Evolutionary conservation across 2,888 invertebrate species (phyloP).

Genomic region (Incurvaria masculella): DNA sequence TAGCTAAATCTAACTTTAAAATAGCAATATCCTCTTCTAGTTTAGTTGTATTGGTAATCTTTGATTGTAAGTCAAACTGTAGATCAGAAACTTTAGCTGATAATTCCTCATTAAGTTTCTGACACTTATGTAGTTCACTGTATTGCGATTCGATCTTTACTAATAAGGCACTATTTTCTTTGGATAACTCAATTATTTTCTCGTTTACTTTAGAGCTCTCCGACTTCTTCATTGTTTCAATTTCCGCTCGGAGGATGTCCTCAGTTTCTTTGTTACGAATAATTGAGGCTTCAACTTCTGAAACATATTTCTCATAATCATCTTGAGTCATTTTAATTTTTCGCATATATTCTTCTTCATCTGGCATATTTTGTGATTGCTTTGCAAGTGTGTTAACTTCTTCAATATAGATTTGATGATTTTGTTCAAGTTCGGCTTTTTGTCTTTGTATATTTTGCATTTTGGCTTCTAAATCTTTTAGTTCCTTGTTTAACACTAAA

Average conservation of each 20-base stretch:
- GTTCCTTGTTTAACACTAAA: constrained; percentile 29
- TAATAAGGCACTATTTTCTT: constrained; percentile 13
- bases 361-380: constrained; percentile 1
- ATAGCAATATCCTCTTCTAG: constrained; percentile 24
- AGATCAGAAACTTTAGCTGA: constrained; percentile 22
- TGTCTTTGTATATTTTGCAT: constrained; percentile 22
- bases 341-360: neutral
- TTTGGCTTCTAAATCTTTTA: constrained; percentile 27
- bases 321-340: neutral
- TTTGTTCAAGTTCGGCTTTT: constrained; percentile 18
- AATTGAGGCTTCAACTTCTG: neutral
- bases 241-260: neutral
- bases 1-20: constrained; percentile 24
- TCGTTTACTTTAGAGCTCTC: neutral
- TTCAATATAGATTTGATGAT: constrained; percentile 9
- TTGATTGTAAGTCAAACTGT: constrained; percentile 19
- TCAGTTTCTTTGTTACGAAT: neutral
- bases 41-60: constrained; percentile 18
- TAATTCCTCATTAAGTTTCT: neutral
- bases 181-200: neutral
- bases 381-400: neutral
- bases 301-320: neutral
- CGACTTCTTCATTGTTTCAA: neutral
- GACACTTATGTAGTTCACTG: constrained; percentile 15
- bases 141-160: constrained; percentile 21